Percentiles rank a stretch among this genome's conserved stretches.
Conservation (phyloP, 2,113 vertebrate species). For the Fukomys damarensis region DNA sequence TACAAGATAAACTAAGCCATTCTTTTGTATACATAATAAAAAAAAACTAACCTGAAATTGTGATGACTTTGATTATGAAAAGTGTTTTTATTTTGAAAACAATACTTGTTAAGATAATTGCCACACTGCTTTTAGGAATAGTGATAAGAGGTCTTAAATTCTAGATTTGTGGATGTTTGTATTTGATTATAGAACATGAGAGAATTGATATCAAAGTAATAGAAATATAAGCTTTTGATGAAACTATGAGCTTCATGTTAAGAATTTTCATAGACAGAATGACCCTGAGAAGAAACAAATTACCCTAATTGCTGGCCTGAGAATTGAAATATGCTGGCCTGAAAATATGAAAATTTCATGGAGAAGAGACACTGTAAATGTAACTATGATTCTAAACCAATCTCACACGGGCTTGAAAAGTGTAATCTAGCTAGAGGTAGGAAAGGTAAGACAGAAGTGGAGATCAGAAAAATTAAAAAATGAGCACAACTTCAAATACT, state of each 20-base stretch:
- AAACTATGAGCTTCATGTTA: neutral
- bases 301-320: neutral
- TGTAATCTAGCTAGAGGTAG: neutral
- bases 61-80: neutral
- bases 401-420: neutral
- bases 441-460: neutral
- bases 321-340: neutral
- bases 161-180: neutral
- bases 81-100: constrained; percentile 21
- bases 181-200: neutral
- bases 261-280: neutral
- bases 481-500: neutral
- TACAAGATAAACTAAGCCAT: neutral
- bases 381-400: neutral
- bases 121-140: neutral
- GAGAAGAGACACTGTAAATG: neutral
- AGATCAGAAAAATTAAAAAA: neutral
- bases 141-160: neutral
- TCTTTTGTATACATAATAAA: neutral
- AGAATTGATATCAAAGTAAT: neutral
- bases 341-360: neutral
- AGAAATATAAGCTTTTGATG: neutral
- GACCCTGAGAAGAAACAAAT: neutral
- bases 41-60: neutral
- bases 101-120: neutral